phyloP scores from a whole-genome alignment of 2,797 vertebrate genomes.

The Tenualosa ilisha region DNA sequence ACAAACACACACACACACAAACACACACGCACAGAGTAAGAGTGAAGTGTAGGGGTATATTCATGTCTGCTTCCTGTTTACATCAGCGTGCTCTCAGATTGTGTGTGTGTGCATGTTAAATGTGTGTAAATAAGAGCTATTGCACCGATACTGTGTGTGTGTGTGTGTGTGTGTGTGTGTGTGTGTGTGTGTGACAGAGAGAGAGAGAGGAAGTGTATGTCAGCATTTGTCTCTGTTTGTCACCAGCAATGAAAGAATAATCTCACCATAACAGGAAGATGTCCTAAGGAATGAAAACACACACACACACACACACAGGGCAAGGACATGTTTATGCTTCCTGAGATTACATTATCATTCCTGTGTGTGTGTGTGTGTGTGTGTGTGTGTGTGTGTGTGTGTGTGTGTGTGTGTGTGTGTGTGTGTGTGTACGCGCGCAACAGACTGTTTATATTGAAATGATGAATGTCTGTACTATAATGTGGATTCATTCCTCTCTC shows the following conservation, averaged over 20 bases:
- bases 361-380: no score
- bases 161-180: neutral
- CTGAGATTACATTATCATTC: neutral
- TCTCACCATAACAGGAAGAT: slow-evolving; percentile 7
- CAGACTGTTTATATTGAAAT: slow-evolving; percentile 20
- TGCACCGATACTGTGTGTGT: no score
- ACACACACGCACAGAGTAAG: neutral
- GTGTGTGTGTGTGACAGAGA: neutral
- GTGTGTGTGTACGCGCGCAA: neutral
- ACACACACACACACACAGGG: neutral
- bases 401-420: slow-evolving; percentile 5
- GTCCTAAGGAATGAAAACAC: slow-evolving; percentile 15
- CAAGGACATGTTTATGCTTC: neutral
- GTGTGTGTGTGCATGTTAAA: neutral
- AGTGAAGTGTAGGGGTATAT: slow-evolving; percentile 22
- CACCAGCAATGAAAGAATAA: neutral
- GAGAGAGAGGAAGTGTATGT: neutral
- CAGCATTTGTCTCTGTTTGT: slow-evolving; percentile 2
- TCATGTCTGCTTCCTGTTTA: slow-evolving; percentile 7
- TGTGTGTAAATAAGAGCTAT: no score
- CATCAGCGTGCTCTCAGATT: neutral
- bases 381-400: slow-evolving; percentile 11
- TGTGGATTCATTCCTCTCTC: slow-evolving; percentile 10
- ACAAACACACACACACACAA: neutral
- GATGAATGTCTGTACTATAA: slow-evolving; percentile 22